Evolutionary conservation across 1,140 invertebrate genomes (phyloP).

Genomic region (Zaprionus camerounensis): DNA sequence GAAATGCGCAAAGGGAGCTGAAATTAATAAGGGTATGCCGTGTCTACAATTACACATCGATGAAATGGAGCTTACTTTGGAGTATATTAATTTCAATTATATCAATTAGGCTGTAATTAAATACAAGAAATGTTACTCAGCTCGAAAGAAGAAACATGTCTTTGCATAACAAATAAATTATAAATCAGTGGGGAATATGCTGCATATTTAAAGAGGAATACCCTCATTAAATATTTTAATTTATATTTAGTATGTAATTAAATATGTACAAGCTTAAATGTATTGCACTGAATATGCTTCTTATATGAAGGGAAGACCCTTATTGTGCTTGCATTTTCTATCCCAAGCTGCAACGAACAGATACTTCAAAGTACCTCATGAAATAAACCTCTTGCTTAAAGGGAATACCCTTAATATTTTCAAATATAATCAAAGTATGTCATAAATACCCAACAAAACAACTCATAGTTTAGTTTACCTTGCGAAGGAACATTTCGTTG

Average conservation of each 20-base stretch:
- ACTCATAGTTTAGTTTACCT: slow-evolving; percentile 85
- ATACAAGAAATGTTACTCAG: background rate
- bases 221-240: background rate
- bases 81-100: slow-evolving; percentile 8
- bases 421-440: background rate
- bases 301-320: too few relatives aligned
- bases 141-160: background rate
- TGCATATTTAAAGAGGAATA: background rate
- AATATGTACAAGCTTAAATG: too few relatives aligned
- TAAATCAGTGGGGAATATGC: background rate
- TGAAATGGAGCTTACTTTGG: background rate
- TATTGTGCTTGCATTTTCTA: too few relatives aligned
- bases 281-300: too few relatives aligned
- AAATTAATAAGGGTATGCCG: background rate
- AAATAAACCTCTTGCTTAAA: too few relatives aligned
- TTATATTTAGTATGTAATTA: too few relatives aligned
- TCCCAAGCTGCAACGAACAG: too few relatives aligned
- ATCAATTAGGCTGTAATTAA: slow-evolving; percentile 6
- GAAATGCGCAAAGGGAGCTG: background rate
- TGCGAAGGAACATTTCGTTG: slow-evolving; percentile 90
- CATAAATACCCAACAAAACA: background rate
- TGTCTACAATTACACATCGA: slow-evolving; percentile 2
- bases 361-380: too few relatives aligned
- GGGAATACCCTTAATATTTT: too few relatives aligned
- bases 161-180: background rate